These are phyloP conservation scores for Monomorium pharaonis DNA, from an alignment of 1,140 invertebrate species.

Conservation along the genomic window DNA sequence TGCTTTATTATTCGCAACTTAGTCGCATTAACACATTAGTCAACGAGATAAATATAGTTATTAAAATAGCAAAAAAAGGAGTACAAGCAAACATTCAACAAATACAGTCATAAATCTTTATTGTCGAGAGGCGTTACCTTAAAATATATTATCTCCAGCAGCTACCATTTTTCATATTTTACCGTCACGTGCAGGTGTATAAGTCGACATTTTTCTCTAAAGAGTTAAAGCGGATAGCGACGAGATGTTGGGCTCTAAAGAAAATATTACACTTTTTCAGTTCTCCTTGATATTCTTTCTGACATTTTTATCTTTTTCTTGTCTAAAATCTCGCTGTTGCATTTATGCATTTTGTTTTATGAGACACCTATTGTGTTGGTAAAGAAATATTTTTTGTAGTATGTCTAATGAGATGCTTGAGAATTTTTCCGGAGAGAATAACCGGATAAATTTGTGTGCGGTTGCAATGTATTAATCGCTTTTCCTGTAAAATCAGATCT, in stretches of 20 bases:
- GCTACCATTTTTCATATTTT: slow-evolving; percentile 45
- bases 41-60: not conserved
- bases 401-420: not conserved
- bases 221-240: not conserved
- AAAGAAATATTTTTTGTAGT: slow-evolving; percentile 4
- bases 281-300: not conserved
- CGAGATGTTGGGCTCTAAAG: not conserved
- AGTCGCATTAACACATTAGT: not conserved
- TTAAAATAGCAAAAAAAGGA: not conserved
- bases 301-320: not conserved
- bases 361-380: not conserved
- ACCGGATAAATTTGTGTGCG: not conserved
- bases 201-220: slow-evolving; percentile 39
- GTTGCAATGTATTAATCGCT: not conserved
- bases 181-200: not conserved
- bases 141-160: slow-evolving; percentile 27
- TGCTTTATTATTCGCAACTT: slow-evolving; percentile 7
- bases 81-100: not conserved
- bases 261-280: slow-evolving; percentile 18
- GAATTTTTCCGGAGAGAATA: not conserved
- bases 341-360: slow-evolving; percentile 27
- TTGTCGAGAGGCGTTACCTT: not conserved
- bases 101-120: slow-evolving; percentile 29
- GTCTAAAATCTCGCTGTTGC: slow-evolving; percentile 23
- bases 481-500: not conserved